Conservation (phyloP, 2,113 vertebrate genomes). For the Bubalus kerabau region DNA sequence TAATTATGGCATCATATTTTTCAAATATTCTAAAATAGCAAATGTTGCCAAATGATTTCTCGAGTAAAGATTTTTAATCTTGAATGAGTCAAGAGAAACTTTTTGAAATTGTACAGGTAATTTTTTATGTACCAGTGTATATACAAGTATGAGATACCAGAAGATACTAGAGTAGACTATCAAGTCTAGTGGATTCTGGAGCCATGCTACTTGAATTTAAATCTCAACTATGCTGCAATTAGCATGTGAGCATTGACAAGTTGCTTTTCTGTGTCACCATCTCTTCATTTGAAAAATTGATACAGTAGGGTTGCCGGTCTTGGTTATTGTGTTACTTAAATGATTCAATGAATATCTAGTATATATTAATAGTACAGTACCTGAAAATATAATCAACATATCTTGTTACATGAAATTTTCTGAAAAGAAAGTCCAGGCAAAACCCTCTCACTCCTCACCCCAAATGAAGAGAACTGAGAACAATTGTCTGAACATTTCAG, state of each 20-base stretch:
- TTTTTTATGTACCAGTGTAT: background rate
- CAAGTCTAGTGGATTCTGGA: background rate
- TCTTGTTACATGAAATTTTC: background rate
- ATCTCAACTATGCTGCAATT: background rate
- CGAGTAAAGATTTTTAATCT: background rate
- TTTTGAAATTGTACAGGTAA: background rate
- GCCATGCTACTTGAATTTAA: background rate
- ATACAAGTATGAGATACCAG: background rate
- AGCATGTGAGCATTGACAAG: background rate
- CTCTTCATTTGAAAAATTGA: background rate
- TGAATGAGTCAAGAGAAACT: background rate
- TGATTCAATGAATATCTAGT: background rate
- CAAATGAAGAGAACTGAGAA: slow-evolving; percentile 1
- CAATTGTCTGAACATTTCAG: background rate
- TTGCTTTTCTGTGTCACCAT: background rate
- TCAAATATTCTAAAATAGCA: background rate
- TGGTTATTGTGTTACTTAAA: background rate
- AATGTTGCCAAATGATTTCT: background rate
- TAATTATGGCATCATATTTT: background rate
- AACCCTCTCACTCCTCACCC: background rate
- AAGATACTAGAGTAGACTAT: background rate
- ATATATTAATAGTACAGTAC: background rate
- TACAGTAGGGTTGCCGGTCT: background rate
- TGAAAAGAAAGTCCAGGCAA: background rate
- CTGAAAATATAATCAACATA: background rate